Base-by-base conservation (phyloP, 1,140 invertebrate genomes). In the Heliconius eleuchia region DNA sequence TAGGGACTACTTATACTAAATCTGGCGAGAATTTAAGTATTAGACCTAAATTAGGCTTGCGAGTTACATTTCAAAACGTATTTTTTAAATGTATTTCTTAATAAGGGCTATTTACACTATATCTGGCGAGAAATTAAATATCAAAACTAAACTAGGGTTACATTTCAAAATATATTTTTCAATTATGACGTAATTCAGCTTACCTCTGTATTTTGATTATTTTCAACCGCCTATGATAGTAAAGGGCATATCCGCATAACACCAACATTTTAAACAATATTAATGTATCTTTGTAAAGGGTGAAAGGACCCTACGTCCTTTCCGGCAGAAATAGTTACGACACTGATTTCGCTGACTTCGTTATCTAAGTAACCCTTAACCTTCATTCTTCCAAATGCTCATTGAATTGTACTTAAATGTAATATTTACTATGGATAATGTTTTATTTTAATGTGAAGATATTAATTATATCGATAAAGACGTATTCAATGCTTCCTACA, bases 191-290 rank as follows among this genome's bases (percentile, higher is more conserved):
- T 66, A 76, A 23, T 55, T 30, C 75, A 74, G 27, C 76, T 84
- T 87, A 91, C 90, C 86, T 89, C 80, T 92, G 89, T 55, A 91
- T 85, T 84, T 87, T 94, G 23, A 87, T 76, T 57, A 92, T 87
- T 77, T 86, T 84, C 39, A 90, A 77, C 78, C 82, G 83, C 34
- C 74, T 73, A 46, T 75, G 66, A 55, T 70, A 91, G 81, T 87
- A 82, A 34, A 89, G 70, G 34, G 77, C 80, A 71, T 88, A 91
- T 46, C 91, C 90, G 78, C 84, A 90, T 42, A 91, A 75, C 76
- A 86, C 81, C 3, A 87, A 16, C 16, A 85, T 83, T 76, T 86
- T 55, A 55, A 27, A 37, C 27, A 19, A 77, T 73, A 71, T 23
- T 76, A 60, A 8, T 52, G 16, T 74, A 23, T 34, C 18, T 80